Conservation (phyloP, 2,888 invertebrate genomes). For the Acrobasis suavella region DNA sequence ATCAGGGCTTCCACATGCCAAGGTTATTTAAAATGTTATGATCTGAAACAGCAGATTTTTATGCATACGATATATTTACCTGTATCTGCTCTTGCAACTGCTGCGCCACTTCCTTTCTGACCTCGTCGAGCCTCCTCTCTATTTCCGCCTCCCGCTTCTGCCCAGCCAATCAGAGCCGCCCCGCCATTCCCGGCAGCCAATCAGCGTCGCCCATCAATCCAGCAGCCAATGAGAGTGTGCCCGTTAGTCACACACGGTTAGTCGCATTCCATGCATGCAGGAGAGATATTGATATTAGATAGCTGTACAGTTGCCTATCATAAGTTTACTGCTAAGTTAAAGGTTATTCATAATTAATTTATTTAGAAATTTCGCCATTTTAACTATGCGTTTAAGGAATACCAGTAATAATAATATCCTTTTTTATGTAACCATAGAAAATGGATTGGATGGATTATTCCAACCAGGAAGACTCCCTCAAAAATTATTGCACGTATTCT, state of each 20-base stretch:
- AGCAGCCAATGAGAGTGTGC: conserved; percentile 9
- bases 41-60: too few relatives aligned
- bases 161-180: conserved; percentile 12
- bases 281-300: conserved; percentile 45
- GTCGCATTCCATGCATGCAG: conserved; percentile 75
- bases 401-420: too few relatives aligned
- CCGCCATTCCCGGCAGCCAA: conserved; percentile 28
- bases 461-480: too few relatives aligned
- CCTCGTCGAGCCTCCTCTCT: conserved; percentile 58
- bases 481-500: too few relatives aligned
- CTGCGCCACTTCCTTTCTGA: conserved; percentile 85
- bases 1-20: too few relatives aligned
- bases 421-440: too few relatives aligned
- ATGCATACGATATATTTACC: conserved; percentile 72
- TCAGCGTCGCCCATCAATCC: conserved; percentile 35
- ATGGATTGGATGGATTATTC: too few relatives aligned
- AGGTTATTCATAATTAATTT: not conserved
- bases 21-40: too few relatives aligned
- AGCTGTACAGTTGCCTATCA: conserved; percentile 22
- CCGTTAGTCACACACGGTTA: conserved; percentile 71
- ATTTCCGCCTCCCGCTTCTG: conserved; percentile 42
- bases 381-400: too few relatives aligned
- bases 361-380: too few relatives aligned
- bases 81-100: conserved; percentile 88
- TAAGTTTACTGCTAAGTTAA: not conserved